Percentiles rank a stretch among this genome's conserved stretches.
Evolutionary conservation across 2,888 invertebrate species (phyloP).

Genomic region (Tenthredo distinguenda): DNA sequence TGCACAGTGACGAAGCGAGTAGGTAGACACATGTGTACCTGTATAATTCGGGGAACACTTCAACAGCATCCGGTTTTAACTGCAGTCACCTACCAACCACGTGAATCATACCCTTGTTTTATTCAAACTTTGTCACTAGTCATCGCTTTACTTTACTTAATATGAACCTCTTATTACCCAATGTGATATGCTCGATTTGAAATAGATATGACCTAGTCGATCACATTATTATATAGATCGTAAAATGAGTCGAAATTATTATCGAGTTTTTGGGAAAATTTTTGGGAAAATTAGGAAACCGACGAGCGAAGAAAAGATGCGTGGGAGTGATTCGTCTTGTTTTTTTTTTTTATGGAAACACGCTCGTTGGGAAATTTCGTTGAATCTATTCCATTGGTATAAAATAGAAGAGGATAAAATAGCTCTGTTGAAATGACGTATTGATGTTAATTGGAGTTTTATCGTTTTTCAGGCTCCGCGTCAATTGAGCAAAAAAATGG

Average conservation of each 20-base stretch:
- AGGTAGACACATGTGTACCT: neutral
- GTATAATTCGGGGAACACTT: neutral
- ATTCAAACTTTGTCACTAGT: neutral
- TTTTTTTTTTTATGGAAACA: neutral
- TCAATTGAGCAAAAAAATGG: constrained; percentile 76
- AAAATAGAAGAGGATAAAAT: neutral
- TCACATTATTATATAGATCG: neutral
- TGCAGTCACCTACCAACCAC: neutral
- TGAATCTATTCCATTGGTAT: neutral
- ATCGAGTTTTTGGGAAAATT: too few relatives aligned
- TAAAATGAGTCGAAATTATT: neutral
- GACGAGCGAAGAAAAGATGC: neutral
- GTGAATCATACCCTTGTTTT: constrained; percentile 7
- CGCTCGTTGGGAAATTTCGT: neutral
- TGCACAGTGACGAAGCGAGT: constrained; percentile 24
- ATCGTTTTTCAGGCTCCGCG: constrained; percentile 69
- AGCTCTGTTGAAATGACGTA: neutral
- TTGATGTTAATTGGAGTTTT: neutral
- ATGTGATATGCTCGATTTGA: neutral
- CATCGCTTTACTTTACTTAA: neutral
- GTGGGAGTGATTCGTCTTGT: neutral
- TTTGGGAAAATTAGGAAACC: too few relatives aligned
- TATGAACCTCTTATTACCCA: too few relatives aligned
- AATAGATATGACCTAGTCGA: neutral
- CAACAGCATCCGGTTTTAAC: neutral